phyloP scores from a whole-genome alignment of 2,797 vertebrate genomes.

The Poecile montanus region DNA sequence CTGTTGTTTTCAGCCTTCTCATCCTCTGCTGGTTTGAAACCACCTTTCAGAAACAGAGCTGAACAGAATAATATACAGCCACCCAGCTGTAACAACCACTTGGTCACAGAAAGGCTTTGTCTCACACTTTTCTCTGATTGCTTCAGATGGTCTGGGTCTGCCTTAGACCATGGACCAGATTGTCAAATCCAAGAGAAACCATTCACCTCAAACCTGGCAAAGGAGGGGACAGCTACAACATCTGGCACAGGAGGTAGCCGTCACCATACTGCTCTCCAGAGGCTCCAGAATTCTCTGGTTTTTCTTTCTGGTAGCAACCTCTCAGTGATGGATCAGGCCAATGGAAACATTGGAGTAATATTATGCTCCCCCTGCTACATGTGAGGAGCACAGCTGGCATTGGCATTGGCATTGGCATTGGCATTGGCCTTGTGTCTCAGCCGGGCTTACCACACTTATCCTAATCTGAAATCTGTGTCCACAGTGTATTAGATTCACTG shows the following conservation, averaged over 20 bases:
- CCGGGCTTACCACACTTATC: not conserved
- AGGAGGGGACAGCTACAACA: not conserved
- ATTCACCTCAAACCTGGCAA: not conserved
- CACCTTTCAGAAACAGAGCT: not conserved
- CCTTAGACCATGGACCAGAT: not conserved
- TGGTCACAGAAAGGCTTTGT: not conserved
- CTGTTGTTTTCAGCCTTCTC: not conserved
- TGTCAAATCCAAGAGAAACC: not conserved
- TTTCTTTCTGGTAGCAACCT: not conserved
- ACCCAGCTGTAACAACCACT: not conserved
- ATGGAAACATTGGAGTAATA: not conserved
- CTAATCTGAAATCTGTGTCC: not conserved
- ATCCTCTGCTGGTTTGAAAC: not conserved
- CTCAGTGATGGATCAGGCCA: not conserved
- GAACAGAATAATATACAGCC: not conserved
- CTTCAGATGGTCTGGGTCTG: not conserved
- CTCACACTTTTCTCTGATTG: not conserved
- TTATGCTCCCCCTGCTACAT: fast-evolving
- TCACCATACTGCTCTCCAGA: not conserved
- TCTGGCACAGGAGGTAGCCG: fast-evolving
- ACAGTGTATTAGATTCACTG: not conserved
- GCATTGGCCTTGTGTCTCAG: not conserved
- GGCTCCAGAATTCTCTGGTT: not conserved
- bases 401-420: not conserved
- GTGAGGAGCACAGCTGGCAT: not conserved